Evolutionary conservation across 2,113 vertebrate genomes (phyloP).

Genomic region (Tupaia tana): DNA sequence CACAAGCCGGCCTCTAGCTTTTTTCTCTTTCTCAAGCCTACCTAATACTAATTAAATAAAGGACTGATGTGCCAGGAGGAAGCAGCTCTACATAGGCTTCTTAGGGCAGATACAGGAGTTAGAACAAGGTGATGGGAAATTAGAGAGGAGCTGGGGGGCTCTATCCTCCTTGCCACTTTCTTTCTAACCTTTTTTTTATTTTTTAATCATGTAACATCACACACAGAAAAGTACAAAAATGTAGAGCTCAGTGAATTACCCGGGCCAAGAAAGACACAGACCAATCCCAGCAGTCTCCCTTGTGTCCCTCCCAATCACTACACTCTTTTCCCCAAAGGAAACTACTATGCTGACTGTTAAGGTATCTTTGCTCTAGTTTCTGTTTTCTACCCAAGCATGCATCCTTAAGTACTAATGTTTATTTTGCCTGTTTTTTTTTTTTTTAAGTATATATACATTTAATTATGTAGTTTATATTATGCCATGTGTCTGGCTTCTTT

Average conservation of each 20-base stretch:
- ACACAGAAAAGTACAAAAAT: background rate
- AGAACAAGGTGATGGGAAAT: background rate
- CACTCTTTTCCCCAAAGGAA: background rate
- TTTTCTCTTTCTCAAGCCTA: background rate
- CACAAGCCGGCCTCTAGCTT: too few relatives aligned
- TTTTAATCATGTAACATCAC: background rate
- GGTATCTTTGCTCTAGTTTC: background rate
- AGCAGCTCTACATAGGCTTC: background rate
- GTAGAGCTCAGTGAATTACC: background rate
- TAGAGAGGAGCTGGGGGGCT: background rate
- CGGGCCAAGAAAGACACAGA: background rate
- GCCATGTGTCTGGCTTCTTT: constrained; percentile 15
- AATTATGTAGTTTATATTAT: background rate
- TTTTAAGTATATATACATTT: background rate
- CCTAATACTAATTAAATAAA: background rate
- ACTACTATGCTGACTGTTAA: background rate
- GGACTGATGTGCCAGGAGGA: background rate
- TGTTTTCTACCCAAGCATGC: background rate
- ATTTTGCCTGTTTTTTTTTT: background rate
- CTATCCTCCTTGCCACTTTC: background rate
- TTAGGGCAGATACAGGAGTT: background rate
- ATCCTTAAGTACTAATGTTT: background rate
- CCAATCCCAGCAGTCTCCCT: too few relatives aligned
- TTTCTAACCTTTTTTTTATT: background rate
- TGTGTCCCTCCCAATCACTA: background rate